Conservation (phyloP, 2,888 invertebrate genomes). For the Drosophila koepferae region DNA sequence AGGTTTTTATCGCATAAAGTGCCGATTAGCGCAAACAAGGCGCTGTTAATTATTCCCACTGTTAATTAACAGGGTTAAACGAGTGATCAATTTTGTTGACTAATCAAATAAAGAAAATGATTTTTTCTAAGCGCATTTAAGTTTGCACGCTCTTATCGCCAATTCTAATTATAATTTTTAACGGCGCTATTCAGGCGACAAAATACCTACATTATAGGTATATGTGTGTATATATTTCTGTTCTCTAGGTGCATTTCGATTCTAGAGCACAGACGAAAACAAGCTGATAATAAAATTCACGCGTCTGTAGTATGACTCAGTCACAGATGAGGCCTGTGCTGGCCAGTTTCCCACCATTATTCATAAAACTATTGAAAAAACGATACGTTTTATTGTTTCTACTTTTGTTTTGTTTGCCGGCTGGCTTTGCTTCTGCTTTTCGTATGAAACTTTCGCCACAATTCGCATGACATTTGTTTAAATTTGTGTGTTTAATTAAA, state of each 20-base stretch:
- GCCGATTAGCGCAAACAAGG: conserved; percentile 12
- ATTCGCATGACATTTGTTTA: conserved; percentile 70
- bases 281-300: conserved; percentile 59
- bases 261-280: conserved; percentile 25
- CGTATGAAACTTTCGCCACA: conserved; percentile 54
- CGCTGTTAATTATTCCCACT: background rate
- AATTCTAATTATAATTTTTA: conserved; percentile 40
- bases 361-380: conserved; percentile 42
- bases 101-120: conserved; percentile 20
- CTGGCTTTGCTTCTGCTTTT: conserved; percentile 10
- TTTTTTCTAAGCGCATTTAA: conserved; percentile 11
- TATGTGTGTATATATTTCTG: background rate
- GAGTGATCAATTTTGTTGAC: conserved; percentile 7
- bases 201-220: conserved; percentile 22
- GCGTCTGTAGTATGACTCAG: conserved; percentile 63
- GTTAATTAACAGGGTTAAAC: conserved; percentile 28
- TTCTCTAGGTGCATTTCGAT: conserved; percentile 36
- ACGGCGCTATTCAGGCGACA: conserved; percentile 38
- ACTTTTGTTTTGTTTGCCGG: conserved; percentile 24
- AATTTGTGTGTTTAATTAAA: conserved; percentile 69
- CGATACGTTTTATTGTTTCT: conserved; percentile 50
- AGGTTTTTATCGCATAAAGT: conserved; percentile 38
- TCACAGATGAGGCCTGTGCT: conserved; percentile 14
- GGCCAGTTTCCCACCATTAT: conserved; percentile 46
- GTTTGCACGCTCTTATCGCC: conserved; percentile 40